Evolutionary conservation across 2,113 vertebrate species (phyloP).

Genomic region (Nycticorax nycticorax): DNA sequence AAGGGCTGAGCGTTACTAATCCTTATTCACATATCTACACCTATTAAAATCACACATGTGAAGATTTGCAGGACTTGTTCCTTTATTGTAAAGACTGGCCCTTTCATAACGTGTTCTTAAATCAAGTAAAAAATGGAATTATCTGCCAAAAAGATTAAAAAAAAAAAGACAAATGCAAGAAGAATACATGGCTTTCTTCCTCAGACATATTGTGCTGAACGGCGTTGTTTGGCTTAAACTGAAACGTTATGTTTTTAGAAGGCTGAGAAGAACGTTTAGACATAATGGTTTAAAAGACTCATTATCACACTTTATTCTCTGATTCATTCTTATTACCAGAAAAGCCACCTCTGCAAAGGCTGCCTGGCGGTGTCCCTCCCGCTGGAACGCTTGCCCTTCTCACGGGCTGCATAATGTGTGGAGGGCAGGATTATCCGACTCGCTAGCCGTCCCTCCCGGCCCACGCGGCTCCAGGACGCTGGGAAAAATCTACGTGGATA

Average conservation of each 20-base stretch:
- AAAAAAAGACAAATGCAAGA: not conserved
- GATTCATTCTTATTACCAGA: not conserved
- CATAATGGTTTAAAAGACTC: constrained; percentile 6
- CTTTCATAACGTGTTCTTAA: not conserved
- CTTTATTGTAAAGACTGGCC: not conserved
- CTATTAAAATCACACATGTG: constrained; percentile 46
- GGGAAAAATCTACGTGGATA: not conserved
- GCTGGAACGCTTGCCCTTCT: constrained; percentile 49
- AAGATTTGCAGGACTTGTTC: constrained; percentile 17
- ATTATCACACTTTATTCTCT: not conserved
- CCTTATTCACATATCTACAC: constrained; percentile 40
- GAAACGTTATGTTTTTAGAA: not conserved
- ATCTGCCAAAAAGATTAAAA: not conserved
- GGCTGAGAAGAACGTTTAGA: constrained; percentile 11
- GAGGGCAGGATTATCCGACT: constrained; percentile 44
- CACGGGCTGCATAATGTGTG: constrained; percentile 50
- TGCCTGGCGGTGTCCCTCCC: constrained; percentile 19
- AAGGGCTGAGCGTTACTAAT: constrained; percentile 39
- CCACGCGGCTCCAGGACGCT: not conserved
- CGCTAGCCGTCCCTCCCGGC: not conserved
- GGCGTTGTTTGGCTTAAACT: not conserved
- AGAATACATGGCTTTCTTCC: constrained; percentile 1
- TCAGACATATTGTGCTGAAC: not conserved
- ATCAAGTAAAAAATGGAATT: not conserved
- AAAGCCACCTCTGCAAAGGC: constrained; percentile 20